phyloP scores from a whole-genome alignment of 1,140 invertebrate species.

The Penaeus indicus region DNA sequence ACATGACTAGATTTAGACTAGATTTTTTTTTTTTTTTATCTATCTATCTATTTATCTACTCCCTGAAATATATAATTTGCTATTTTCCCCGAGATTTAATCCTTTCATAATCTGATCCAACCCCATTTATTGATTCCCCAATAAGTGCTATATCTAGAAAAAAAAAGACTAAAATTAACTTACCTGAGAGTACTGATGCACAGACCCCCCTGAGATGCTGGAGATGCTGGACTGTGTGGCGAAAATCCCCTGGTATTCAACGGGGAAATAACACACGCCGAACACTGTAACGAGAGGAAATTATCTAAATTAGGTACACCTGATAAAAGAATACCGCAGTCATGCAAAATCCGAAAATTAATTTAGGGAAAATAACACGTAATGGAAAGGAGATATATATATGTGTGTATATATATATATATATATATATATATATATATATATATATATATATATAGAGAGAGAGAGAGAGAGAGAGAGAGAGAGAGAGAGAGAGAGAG shows the following conservation, averaged over 20 bases:
- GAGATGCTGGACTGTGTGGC: constrained; percentile 68
- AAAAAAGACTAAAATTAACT: background rate
- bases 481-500: too few relatives aligned
- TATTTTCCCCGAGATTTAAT: too few relatives aligned
- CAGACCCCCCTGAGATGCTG: constrained; percentile 53
- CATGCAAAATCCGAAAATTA: background rate
- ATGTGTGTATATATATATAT: too few relatives aligned
- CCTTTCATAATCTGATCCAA: too few relatives aligned
- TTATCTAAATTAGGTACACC: background rate
- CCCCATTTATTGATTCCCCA: too few relatives aligned
- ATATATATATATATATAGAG: too few relatives aligned
- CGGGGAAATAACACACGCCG: constrained; percentile 70
- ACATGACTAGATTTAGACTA: too few relatives aligned
- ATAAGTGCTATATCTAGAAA: background rate
- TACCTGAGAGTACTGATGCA: constrained; percentile 63
- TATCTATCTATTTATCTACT: too few relatives aligned
- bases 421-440: too few relatives aligned
- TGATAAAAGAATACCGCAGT: background rate
- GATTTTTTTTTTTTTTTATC: too few relatives aligned
- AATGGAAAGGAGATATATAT: background rate
- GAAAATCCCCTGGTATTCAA: constrained; percentile 71
- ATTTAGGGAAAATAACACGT: background rate
- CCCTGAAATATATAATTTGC: too few relatives aligned
- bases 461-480: too few relatives aligned
- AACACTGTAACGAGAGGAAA: constrained; percentile 58